Evolutionary conservation across 2,888 invertebrate species (phyloP).

Genomic region (Crossocerus cetratus): DNA sequence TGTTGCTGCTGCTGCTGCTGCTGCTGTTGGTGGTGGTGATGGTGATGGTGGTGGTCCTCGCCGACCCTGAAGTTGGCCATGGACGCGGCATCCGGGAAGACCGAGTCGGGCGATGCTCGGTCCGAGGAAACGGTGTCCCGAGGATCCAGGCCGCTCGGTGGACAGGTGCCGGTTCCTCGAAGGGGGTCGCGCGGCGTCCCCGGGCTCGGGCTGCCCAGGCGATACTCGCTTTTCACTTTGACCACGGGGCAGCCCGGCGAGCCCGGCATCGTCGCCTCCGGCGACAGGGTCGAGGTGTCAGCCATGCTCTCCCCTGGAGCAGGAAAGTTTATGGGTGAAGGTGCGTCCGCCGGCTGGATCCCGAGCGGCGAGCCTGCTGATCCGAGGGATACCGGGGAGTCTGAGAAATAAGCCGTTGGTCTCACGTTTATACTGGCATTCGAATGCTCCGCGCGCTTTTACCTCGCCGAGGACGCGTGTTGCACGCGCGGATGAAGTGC

Average conservation of each 20-base stretch:
- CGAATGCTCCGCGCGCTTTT: conserved; percentile 19
- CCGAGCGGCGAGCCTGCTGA: conserved; percentile 75
- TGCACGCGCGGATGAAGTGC: conserved; percentile 22
- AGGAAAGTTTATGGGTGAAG: conserved; percentile 75
- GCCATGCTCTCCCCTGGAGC: conserved; percentile 92
- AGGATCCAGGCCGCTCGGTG: conserved; percentile 70
- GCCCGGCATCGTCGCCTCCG: conserved; percentile 91
- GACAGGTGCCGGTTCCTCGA: conserved; percentile 70
- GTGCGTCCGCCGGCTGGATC: conserved; percentile 74
- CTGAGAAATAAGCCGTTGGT: conserved; percentile 68
- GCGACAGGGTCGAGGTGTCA: conserved; percentile 95
- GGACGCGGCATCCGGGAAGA: conserved; percentile 79
- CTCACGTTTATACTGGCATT: conserved; percentile 52
- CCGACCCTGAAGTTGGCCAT: conserved; percentile 75
- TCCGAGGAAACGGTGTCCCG: conserved; percentile 75
- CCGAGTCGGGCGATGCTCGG: conserved; percentile 79
- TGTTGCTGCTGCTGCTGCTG: conserved; percentile 68
- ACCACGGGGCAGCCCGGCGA: conserved; percentile 81
- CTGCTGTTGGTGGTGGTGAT: conserved; percentile 65
- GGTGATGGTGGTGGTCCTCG: conserved; percentile 65
- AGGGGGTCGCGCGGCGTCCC: conserved; percentile 80
- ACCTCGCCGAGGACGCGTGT: conserved; percentile 28
- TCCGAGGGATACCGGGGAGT: conserved; percentile 76
- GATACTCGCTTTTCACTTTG: conserved; percentile 75
- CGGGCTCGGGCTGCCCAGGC: conserved; percentile 80